Base-by-base conservation (phyloP, 2,113 vertebrate genomes). In the Chrysemys picta region DNA sequence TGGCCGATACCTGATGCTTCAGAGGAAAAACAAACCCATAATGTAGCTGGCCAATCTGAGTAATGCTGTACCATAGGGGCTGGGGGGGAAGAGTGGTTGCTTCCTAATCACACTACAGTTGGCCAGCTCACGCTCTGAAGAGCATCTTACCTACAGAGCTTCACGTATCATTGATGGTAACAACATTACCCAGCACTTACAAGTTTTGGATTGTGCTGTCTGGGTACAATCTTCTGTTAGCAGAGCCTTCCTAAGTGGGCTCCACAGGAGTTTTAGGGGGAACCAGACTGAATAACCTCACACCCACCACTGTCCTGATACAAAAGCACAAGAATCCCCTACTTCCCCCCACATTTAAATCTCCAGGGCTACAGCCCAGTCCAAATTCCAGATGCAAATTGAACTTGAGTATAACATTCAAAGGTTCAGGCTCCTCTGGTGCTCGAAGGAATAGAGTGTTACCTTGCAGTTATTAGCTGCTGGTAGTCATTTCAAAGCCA, bases 401-500 rank as follows among this genome's bases (percentile, higher is more conserved):
- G 96, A 96, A 97, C 95, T 96, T 95, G 89, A 94, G 92, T 95
- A 89, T 96, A 96, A 93, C 91, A 96, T 97, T 95, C 90, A 96
- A 95, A 95, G 95, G 96, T 89, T 95, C 57, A 91, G 92, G 89
- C 84, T 96, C 31, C 85, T 94, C 95, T 95, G 87, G 88, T 96
- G 94, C 97, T 95, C 91, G 89, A 29, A 93, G 95, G 97, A 97
- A 85, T 91, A 96, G 96, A 95, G 95, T 96, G 96, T 95, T 94
- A 95, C 91, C 95, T 97, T 0, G 0, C 50, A 95, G 93, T 93
- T 97, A 96, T 95, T 96, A 96, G 97, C 95, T 95, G 93, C 95
- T 94, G 95, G 89, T 96, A 95, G 95, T 96, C n/a, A 2, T 96
- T 95, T 97, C 96, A 97, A 97, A 97, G 94, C 96, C 95, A 93